Percentiles rank a stretch among this genome's conserved stretches.
Conservation (phyloP, 2,113 vertebrate genomes). For the Strix uralensis region DNA sequence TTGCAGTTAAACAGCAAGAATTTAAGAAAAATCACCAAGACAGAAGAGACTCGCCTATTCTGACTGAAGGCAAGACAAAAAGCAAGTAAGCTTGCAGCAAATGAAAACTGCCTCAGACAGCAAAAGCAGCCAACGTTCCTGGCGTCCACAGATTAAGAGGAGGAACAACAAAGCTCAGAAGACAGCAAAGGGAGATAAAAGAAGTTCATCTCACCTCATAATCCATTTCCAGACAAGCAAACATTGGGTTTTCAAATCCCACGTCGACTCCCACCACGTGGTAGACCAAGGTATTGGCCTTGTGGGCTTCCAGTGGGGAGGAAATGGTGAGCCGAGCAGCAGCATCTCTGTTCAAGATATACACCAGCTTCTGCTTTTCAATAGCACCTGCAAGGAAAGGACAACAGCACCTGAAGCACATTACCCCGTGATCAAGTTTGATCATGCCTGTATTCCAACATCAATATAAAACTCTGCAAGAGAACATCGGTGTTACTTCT, state of each 20-base stretch:
- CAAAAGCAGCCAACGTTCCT: not conserved
- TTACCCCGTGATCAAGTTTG: not conserved
- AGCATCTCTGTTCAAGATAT: constrained; percentile 97
- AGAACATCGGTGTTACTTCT: fast-evolving
- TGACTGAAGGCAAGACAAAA: not conserved
- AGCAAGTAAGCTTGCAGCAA: not conserved
- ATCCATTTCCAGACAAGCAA: constrained; percentile 99
- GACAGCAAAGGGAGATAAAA: not conserved
- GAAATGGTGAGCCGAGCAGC: constrained; percentile 97
- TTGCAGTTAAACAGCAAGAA: not conserved
- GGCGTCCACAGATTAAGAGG: not conserved
- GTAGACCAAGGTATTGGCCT: constrained; percentile 97
- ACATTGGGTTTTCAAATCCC: constrained; percentile 99
- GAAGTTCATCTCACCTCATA: constrained; percentile 84
- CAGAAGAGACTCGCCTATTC: not conserved
- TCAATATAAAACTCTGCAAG: fast-evolving
- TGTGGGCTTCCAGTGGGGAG: constrained; percentile 95
- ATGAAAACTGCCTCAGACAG: not conserved
- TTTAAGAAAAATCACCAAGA: not conserved
- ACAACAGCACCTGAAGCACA: not conserved
- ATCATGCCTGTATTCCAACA: not conserved
- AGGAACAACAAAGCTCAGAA: not conserved
- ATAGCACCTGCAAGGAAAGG: constrained; percentile 82
- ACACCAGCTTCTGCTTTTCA: constrained; percentile 98
- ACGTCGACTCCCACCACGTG: constrained; percentile 98